Evolutionary conservation across 1,140 invertebrate species (phyloP).

Genomic region (Drosophila nannoptera): DNA sequence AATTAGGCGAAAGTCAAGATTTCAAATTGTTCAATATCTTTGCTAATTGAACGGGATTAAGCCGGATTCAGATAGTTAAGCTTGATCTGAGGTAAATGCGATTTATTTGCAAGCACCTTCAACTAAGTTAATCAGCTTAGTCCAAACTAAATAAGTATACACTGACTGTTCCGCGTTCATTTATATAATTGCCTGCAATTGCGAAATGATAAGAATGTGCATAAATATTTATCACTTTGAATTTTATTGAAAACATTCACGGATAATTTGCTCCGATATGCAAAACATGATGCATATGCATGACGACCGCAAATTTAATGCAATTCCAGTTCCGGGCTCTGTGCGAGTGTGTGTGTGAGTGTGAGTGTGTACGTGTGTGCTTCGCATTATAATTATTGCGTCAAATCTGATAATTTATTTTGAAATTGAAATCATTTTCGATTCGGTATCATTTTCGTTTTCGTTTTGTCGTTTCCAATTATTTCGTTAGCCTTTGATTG

Average conservation of each 20-base stretch:
- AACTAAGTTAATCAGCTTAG: not conserved
- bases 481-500: not conserved
- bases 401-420: slow-evolving; percentile 50
- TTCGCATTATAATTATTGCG: slow-evolving; percentile 5
- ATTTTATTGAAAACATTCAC: slow-evolving; percentile 46
- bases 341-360: not conserved
- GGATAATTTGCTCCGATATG: slow-evolving; percentile 39
- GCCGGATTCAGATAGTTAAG: no score
- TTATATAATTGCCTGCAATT: slow-evolving; percentile 4
- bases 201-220: slow-evolving; percentile 1
- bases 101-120: not conserved
- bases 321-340: slow-evolving; percentile 24
- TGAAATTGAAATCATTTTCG: slow-evolving; percentile 46
- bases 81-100: no score
- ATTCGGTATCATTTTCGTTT: slow-evolving; percentile 35
- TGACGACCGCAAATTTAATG: slow-evolving; percentile 34
- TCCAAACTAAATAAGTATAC: not conserved
- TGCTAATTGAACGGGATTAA: no score
- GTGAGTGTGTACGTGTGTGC: not conserved
- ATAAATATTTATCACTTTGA: slow-evolving; percentile 49
- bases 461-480: slow-evolving; percentile 30
- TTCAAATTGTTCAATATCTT: no score
- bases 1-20: no score
- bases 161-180: not conserved
- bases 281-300: slow-evolving; percentile 29